Evolutionary conservation across 1,140 invertebrate species (phyloP), one percentile per base, ranked within the genome.

Genomic region (Calliphora vicina): DNA sequence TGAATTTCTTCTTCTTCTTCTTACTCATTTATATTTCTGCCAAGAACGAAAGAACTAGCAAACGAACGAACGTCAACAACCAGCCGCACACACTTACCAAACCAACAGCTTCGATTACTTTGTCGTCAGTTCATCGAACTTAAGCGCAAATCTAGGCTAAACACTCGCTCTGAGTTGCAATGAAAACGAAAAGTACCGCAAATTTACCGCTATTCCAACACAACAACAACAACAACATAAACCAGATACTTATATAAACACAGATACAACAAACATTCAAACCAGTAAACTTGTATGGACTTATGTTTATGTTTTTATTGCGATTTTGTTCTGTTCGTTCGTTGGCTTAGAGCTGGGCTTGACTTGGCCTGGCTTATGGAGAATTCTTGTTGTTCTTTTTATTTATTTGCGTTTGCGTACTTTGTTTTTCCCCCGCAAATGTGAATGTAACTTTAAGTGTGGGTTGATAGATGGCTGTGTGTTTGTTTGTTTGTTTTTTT

Each of bases 101-200:
- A 35, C n/a, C 73, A 35, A 35, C 73, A 76, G 27, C 73, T 42
- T 67, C 9, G 61, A 67, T 67, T 67, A 67, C 61, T 67, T 67
- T 67, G 23, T 81, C 82, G 84, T 84, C 85, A 87, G 88, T 90
- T 90, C 88, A 90, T 87, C 88, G 88, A 90, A 89, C 88, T 87
- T 86, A 86, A 88, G 86, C 88, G 88, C 85, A 87, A 90, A 90
- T 90, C 88, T 90, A 90, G 88, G 88, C 88, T 90, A 90, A 90
- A 90, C 88, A 89, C 88, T 90, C 86, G 87, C 87, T 87, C 86
- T 87, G 87, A 90, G 87, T 88, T 90, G 88, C 88, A 90, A 90
- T 90, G 88, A 90, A 90, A 90, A 87, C 88, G 88, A 90, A 90
- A 90, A 90, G 88, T 90, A 90, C 88, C 88, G 88, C 89, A 90